These are phyloP conservation scores for Antidorcas marsupialis DNA, from an alignment of 2,113 vertebrate genomes.

Conservation along the genomic window DNA sequence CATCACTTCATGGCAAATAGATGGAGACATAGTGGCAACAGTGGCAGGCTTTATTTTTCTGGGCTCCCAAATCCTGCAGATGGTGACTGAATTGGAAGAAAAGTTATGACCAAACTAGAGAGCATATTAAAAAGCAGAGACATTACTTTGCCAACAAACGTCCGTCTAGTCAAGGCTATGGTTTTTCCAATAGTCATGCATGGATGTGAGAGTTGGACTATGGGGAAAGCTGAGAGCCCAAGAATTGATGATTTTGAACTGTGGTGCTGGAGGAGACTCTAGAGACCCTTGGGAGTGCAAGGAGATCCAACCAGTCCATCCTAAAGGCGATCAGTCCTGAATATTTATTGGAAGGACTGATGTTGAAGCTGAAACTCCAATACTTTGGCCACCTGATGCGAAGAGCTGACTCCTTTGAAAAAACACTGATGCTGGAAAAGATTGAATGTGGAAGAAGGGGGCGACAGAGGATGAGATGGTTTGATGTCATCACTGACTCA, in stretches of 20 bases:
- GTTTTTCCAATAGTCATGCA: background rate
- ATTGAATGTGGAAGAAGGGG: background rate
- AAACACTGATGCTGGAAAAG: background rate
- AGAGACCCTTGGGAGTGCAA: background rate
- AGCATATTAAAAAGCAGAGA: background rate
- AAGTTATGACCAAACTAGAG: background rate
- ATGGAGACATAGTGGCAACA: background rate
- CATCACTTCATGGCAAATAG: background rate
- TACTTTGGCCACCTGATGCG: accelerated
- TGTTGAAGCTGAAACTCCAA: background rate
- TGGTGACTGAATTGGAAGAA: background rate
- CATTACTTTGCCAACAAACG: background rate
- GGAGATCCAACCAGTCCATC: background rate
- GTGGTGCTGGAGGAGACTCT: background rate
- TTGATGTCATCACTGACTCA: background rate
- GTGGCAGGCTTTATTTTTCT: background rate
- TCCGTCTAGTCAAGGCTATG: background rate
- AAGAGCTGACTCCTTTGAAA: background rate
- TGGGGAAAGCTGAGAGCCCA: background rate
- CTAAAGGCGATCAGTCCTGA: background rate
- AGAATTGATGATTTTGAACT: background rate
- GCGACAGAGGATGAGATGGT: background rate
- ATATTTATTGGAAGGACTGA: background rate
- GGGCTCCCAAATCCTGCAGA: background rate
- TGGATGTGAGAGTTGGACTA: background rate